These are phyloP conservation scores for Trididemnum clinides DNA, from an alignment of 23 tunicate species.

Conservation along the genomic window DNA sequence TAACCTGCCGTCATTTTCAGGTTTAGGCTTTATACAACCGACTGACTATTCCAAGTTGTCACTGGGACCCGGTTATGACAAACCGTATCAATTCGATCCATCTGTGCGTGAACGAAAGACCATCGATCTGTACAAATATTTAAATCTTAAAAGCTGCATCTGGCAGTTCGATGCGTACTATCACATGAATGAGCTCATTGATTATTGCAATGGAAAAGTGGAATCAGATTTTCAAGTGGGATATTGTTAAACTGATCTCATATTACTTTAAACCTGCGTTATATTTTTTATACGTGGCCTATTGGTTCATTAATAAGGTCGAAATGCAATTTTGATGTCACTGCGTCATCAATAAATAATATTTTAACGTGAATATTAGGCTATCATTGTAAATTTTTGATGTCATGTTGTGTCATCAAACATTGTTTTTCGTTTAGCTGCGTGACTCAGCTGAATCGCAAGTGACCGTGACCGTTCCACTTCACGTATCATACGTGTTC, in stretches of 20 bases:
- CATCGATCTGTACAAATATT: constrained; percentile 92
- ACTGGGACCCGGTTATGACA: constrained; percentile 91
- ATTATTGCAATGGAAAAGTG: constrained; percentile 86
- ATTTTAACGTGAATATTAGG: too few species aligned
- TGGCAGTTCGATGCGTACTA: constrained; percentile 98
- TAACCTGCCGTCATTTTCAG: constrained; percentile 6
- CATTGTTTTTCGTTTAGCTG: constrained; percentile 42
- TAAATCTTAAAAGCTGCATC: constrained; percentile 93
- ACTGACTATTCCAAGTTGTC: constrained; percentile 93
- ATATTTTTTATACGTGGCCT: too few species aligned
- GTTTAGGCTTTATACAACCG: constrained; percentile 73
- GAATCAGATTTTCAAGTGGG: constrained; percentile 79
- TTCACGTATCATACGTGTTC: constrained; percentile 92
- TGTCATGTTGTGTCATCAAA: too few species aligned
- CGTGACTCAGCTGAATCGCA: constrained; percentile 88
- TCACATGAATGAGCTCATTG: constrained; percentile 85
- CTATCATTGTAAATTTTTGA: too few species aligned
- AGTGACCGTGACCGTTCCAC: constrained; percentile 95
- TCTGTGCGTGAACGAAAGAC: constrained; percentile 77
- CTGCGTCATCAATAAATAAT: too few species aligned
- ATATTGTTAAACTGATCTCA: too few species aligned
- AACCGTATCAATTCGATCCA: constrained; percentile 98
- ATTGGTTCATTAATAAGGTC: too few species aligned
- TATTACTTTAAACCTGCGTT: too few species aligned
- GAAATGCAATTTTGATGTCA: too few species aligned